These are phyloP conservation scores for Iguana delicatissima DNA, from an alignment of 2,797 vertebrate species.

Conservation along the genomic window DNA sequence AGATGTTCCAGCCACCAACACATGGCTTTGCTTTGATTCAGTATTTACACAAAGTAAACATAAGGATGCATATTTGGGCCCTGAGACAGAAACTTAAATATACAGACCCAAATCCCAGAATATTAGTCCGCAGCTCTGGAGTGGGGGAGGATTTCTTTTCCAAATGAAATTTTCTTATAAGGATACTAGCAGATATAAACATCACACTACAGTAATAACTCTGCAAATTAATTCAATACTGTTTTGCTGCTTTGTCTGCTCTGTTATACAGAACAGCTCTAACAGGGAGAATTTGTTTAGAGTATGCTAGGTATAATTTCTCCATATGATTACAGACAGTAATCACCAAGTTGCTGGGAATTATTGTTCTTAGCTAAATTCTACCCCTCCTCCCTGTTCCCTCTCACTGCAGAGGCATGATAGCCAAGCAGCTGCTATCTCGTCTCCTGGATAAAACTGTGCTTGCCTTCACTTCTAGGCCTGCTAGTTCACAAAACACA, in stretches of 20 bases:
- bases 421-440: too few species aligned
- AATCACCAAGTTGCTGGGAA: background rate
- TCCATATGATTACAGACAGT: too few species aligned
- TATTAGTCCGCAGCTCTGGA: slow-evolving; percentile 55
- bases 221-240: slow-evolving; percentile 65
- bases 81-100: slow-evolving; percentile 69
- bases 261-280: slow-evolving; percentile 42
- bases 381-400: background rate
- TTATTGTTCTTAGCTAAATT: background rate
- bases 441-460: background rate
- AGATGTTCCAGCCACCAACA: slow-evolving; percentile 3
- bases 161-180: slow-evolving; percentile 76
- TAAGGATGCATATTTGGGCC: slow-evolving; percentile 64
- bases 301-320: too few species aligned
- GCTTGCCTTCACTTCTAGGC: too few species aligned
- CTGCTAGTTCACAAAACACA: background rate
- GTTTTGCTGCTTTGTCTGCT: slow-evolving; percentile 35
- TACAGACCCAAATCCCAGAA: slow-evolving; percentile 60
- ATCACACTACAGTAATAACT: slow-evolving; percentile 71
- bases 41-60: slow-evolving; percentile 45
- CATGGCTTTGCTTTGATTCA: slow-evolving; percentile 50
- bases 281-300: slow-evolving; percentile 50
- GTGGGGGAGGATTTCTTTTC: slow-evolving; percentile 72
- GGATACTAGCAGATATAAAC: slow-evolving; percentile 71
- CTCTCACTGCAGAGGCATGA: background rate